These are phyloP conservation scores for Vombatus ursinus DNA, from an alignment of 2,113 vertebrate genomes.

Conservation along the genomic window DNA sequence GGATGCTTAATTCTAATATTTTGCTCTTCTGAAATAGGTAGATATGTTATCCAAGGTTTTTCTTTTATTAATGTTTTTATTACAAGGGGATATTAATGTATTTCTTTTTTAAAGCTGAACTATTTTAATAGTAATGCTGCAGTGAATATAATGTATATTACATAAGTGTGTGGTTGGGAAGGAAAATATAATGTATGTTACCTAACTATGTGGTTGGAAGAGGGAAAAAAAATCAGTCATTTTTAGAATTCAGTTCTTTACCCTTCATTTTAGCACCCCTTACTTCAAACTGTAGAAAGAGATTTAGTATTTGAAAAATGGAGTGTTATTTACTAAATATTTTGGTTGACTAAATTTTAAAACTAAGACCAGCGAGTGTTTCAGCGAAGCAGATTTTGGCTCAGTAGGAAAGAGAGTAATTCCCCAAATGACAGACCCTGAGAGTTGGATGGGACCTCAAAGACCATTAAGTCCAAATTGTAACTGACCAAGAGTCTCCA, in stretches of 20 bases:
- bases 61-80: constrained; percentile 19
- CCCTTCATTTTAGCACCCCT: background rate
- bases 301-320: background rate
- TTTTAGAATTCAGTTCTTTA: background rate
- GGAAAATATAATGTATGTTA: background rate
- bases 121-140: background rate
- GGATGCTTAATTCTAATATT: background rate
- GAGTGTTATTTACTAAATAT: no score
- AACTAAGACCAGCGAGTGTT: background rate
- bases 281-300: background rate
- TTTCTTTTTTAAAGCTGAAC: background rate
- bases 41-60: background rate
- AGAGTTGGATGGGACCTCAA: background rate
- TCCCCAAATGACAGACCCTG: background rate
- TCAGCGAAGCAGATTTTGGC: background rate
- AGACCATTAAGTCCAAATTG: background rate
- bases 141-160: background rate
- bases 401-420: background rate
- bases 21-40: constrained; percentile 24
- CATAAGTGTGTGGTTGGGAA: background rate
- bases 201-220: background rate
- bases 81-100: background rate
- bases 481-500: background rate
- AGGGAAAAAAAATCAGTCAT: background rate
- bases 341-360: background rate